Percentiles rank a stretch among this genome's conserved stretches.
Evolutionary conservation across 2,888 invertebrate genomes (phyloP).

Genomic region (Phaonia tiefii): DNA sequence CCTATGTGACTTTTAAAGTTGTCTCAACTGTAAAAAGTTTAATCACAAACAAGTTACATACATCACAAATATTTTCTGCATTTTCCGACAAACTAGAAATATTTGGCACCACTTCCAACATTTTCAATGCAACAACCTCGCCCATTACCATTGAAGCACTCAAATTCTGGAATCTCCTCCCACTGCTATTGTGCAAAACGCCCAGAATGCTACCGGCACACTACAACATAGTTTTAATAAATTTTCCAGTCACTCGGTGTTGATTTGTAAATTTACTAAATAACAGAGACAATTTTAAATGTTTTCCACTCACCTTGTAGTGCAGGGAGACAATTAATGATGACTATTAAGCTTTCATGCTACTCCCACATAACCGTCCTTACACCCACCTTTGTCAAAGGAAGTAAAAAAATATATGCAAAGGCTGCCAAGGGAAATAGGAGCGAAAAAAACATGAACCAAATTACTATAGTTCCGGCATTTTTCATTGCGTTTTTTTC

Average conservation of each 20-base stretch:
- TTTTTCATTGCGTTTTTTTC: neutral
- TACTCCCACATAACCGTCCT: conserved; percentile 13
- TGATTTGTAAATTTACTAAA: conserved; percentile 65
- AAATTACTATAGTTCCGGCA: conserved; percentile 5
- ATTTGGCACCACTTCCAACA: conserved; percentile 15
- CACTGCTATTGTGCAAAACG: neutral
- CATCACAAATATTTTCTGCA: neutral
- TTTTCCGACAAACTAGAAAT: neutral
- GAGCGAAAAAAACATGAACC: neutral
- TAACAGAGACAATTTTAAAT: conserved; percentile 66
- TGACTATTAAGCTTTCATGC: conserved; percentile 53
- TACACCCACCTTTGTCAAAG: neutral
- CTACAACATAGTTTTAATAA: conserved; percentile 23
- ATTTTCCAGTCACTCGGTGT: conserved; percentile 45
- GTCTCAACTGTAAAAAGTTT: no score
- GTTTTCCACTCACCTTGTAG: conserved; percentile 58
- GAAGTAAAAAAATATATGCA: conserved; percentile 6
- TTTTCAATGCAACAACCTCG: neutral
- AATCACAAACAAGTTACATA: neutral
- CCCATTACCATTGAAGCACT: neutral
- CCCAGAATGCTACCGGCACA: neutral
- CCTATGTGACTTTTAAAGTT: no score
- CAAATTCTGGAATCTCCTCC: neutral
- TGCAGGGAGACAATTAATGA: conserved; percentile 62
- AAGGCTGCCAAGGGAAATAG: conserved; percentile 22